Evolutionary conservation across 2,888 invertebrate genomes (phyloP), one percentile per base, ranked within the genome.

Genomic region (Neria commutata): DNA sequence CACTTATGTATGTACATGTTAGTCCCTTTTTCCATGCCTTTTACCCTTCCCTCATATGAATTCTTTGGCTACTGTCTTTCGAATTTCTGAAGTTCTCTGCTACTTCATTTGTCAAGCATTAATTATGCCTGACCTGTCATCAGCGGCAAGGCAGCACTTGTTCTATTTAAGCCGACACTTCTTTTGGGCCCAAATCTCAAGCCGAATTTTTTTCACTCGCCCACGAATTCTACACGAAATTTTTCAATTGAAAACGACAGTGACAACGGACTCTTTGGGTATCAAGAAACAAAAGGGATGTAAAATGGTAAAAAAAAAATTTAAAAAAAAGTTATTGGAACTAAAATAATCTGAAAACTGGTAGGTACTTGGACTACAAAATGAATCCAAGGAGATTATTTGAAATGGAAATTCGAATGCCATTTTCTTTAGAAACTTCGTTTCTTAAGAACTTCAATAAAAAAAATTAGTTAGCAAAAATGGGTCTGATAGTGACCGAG

Each of bases 131-230:
- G n/a, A n/a, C n/a, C n/a, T n/a, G n/a, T n/a, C n/a, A n/a, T n/a
- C n/a, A n/a, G n/a, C n/a, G n/a, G n/a, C n/a, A n/a, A n/a, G n/a
- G n/a, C n/a, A n/a, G 14, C 42, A 42, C 42, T 42, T 42, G 19
- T 19, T n/a, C n/a, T 14, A 26, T 48, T 48, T 48, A 48, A 26
- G 48, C 23, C 25, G 48, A 16, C 48, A 48, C 48, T 48, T 48
- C 25, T 48, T 48, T n/a, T 17, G 6, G 10, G 10, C 48, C 5
- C 48, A 3, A 17, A 8, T 10, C 48, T 48, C 25, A 25, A 48
- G 26, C 16, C 48, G 48, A 23, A 24, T 42, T 42, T 8, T 42
- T 19, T 42, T n/a, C n/a, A n/a, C n/a, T n/a, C n/a, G n/a, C n/a
- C n/a, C n/a, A 42, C 19, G n/a, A 42, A 42, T 42, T 4, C 48